Conservation (phyloP, 2,113 vertebrate genomes). For the Myotis lucifugus region DNA sequence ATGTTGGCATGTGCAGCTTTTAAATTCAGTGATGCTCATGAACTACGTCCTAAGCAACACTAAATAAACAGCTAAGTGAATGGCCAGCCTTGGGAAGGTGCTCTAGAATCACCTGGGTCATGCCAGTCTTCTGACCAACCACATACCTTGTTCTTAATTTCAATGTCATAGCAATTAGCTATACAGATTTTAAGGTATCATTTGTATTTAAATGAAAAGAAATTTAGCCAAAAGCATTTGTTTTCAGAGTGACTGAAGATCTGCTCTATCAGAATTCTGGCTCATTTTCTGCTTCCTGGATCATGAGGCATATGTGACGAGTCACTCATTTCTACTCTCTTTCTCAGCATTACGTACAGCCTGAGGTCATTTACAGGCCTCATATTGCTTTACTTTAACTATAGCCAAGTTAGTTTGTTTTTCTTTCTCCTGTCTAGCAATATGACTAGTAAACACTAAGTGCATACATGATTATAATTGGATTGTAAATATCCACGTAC, state of each 20-base stretch:
- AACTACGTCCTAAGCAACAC: background rate
- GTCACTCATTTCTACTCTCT: background rate
- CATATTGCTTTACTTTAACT: background rate
- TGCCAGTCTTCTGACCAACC: background rate
- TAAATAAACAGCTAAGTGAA: background rate
- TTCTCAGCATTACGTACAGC: background rate
- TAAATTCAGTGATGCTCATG: background rate
- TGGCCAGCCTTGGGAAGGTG: background rate
- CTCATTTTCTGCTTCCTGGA: background rate
- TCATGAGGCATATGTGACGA: background rate
- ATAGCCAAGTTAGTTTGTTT: background rate
- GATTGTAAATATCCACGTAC: background rate
- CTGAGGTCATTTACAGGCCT: background rate
- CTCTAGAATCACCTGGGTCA: background rate
- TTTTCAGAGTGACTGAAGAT: background rate
- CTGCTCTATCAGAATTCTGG: background rate
- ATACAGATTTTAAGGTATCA: background rate
- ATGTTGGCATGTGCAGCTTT: background rate
- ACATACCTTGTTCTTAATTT: background rate
- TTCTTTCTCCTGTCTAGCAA: background rate
- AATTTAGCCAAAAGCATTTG: conserved; percentile 25
- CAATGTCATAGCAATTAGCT: background rate
- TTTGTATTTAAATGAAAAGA: conserved; percentile 52
- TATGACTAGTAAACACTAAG: background rate
- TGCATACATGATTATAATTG: background rate